Percentiles rank a stretch among this genome's conserved stretches.
Conservation (phyloP, 2,113 vertebrate genomes). For the Etheostoma cragini region DNA sequence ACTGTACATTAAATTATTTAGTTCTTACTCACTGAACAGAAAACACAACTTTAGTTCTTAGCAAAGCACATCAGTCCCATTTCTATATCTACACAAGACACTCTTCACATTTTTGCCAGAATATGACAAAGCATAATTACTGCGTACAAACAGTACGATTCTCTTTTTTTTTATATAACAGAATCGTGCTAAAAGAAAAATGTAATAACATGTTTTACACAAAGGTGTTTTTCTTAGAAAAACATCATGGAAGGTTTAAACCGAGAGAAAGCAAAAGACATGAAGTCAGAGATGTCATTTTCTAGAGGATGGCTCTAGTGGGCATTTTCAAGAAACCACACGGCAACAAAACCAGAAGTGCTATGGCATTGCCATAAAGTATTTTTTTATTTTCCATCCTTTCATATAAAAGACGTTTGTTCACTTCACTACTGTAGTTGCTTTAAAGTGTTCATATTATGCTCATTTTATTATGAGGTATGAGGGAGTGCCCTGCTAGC, state of each 20-base stretch:
- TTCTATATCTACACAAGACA: slow-evolving; percentile 30
- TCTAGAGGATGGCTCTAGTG: slow-evolving; percentile 77
- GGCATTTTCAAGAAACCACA: slow-evolving; percentile 83
- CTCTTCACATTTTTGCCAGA: slow-evolving; percentile 26
- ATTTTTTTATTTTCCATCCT: neutral
- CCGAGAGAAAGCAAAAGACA: slow-evolving; percentile 10
- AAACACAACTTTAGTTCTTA: neutral
- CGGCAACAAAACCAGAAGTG: slow-evolving; percentile 51
- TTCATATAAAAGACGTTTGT: neutral
- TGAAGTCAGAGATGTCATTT: slow-evolving; percentile 47
- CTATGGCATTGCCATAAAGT: neutral
- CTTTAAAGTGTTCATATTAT: no score
- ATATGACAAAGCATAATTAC: slow-evolving; percentile 22
- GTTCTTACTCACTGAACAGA: neutral
- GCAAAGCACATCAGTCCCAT: neutral
- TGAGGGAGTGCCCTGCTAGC: no score
- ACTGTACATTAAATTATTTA: neutral
- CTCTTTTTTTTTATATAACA: slow-evolving; percentile 49
- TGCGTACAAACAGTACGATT: slow-evolving; percentile 57
- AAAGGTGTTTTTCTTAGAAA: slow-evolving; percentile 65
- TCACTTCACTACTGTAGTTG: neutral
- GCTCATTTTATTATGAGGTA: no score
- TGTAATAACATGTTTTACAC: slow-evolving; percentile 82
- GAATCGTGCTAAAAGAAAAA: slow-evolving; percentile 86
- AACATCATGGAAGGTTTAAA: slow-evolving; percentile 56